These are phyloP conservation scores for Lampris incognitus DNA, from an alignment of 2,113 vertebrate genomes.

Conservation along the genomic window DNA sequence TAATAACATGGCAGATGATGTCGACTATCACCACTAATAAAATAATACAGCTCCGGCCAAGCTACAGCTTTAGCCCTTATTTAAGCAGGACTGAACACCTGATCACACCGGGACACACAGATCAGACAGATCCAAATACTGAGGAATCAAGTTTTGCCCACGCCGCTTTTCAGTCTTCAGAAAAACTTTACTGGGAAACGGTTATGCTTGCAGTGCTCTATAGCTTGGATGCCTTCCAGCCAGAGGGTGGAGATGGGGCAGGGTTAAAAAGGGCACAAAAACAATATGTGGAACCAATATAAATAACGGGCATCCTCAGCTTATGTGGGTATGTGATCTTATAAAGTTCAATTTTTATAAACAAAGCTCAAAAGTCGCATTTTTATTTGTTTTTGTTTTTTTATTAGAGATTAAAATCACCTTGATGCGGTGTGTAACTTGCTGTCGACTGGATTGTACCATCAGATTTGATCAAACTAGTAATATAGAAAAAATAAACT, in stretches of 20 bases:
- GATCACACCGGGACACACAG: slow-evolving; percentile 33
- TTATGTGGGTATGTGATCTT: slow-evolving; percentile 47
- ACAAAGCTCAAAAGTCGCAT: slow-evolving; percentile 5
- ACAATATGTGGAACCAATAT: slow-evolving; percentile 58
- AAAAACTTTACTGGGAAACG: slow-evolving; percentile 62
- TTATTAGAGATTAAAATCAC: neutral
- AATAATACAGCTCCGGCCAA: neutral
- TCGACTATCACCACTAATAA: too few relatives aligned
- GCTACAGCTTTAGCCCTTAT: slow-evolving; percentile 14
- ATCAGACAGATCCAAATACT: slow-evolving; percentile 54
- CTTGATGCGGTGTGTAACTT: slow-evolving; percentile 38
- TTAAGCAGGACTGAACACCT: slow-evolving; percentile 35
- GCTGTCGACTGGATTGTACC: slow-evolving; percentile 35
- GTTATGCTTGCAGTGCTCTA: slow-evolving; percentile 63
- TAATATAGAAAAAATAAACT: slow-evolving; percentile 32
- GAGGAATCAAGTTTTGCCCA: slow-evolving; percentile 47
- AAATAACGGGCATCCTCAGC: slow-evolving; percentile 42
- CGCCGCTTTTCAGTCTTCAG: slow-evolving; percentile 64
- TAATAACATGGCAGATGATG: too few relatives aligned
- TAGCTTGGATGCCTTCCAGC: slow-evolving; percentile 72
- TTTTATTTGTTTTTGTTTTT: too few relatives aligned
- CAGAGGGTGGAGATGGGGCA: slow-evolving; percentile 68
- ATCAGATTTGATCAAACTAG: slow-evolving; percentile 18
- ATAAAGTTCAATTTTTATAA: slow-evolving; percentile 41
- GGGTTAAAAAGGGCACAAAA: slow-evolving; percentile 50